Base-by-base conservation (phyloP, 2,888 invertebrate genomes). In the Mayetiola destructor region DNA sequence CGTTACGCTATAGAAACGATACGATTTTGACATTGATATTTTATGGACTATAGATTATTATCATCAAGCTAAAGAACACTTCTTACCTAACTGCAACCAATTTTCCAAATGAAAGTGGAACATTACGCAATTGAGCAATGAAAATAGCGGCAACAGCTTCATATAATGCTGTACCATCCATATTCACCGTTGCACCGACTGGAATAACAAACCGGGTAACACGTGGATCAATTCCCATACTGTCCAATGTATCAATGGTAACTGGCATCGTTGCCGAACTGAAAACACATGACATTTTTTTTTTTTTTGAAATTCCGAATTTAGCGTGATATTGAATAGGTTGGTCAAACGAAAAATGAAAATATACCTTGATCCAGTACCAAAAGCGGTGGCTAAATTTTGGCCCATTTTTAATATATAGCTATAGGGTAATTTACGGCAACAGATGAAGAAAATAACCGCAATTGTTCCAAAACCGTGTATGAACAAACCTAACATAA, bases 131-230 rank as follows among this genome's bases (percentile, higher is more conserved):
- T 74, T 99, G 97, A 16, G 96, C 92, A 61, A 99, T 96, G 68
- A 96, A 99, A 63, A 97, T 85, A 21, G 96, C 96, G 0, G 96
- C 97, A 6, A 97, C 92, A 0, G 96, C 95, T 71, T 99, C 97
- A 68, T 99, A 99, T 29, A 99, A 76, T 1, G 96, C 96, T 0
- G 95, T 95, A 37, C 73, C 73, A 69, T 95, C 95, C 95, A 95
- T 95, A 76, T 97, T 96, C 71, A 97, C 94, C 37, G 96, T 95
- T 21, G 96, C 94, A 10, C 97, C 97, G 61, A 97, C 90, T 21
- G 96, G 96, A 67, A 94, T 87, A 5, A 96, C 93, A 69, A 97
- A 97, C 61, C 94, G 81, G 3, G 93, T 88, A 59, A 95, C 88
- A 60, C 92, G 82, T 0, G 85, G 84, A 74, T 96, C 93, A 57